phyloP scores from a whole-genome alignment of 92 coral and sea anemone genomes.

The Heliopora coerulea region DNA sequence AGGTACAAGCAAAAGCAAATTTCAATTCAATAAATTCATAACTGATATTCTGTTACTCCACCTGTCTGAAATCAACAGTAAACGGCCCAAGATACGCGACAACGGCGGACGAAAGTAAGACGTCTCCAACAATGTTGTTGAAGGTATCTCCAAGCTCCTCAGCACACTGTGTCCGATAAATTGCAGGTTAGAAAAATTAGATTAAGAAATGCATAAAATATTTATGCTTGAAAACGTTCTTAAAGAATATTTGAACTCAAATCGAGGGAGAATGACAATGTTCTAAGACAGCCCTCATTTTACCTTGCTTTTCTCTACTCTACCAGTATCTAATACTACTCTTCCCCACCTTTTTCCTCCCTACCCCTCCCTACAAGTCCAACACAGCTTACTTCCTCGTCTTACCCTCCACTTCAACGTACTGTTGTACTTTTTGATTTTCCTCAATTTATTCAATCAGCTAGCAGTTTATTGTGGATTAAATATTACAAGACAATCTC shows the following conservation, averaged over 20 bases:
- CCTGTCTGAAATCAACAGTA: constrained; percentile 91
- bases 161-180: constrained; percentile 93
- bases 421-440: not conserved
- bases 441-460: not conserved
- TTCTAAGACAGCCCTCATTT: too few species aligned
- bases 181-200: not conserved
- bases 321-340: too few species aligned
- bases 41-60: not conserved
- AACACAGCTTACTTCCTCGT: too few species aligned
- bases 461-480: not conserved
- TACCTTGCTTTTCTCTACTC: too few species aligned
- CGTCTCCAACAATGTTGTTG: constrained; percentile 95
- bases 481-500: constrained; percentile 1
- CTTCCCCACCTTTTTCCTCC: too few species aligned
- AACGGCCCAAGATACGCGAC: constrained; percentile 98
- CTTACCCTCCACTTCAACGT: too few species aligned
- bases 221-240: too few species aligned
- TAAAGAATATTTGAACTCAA: too few species aligned
- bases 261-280: too few species aligned
- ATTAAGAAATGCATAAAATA: too few species aligned
- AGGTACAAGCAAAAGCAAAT: not conserved
- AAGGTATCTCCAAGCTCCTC: constrained; percentile 86
- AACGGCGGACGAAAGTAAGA: constrained; percentile 79
- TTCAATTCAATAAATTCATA: too few species aligned
- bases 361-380: too few species aligned